These are phyloP conservation scores for Datnioides undecimradiatus DNA, from an alignment of 2,113 vertebrate species.

Conservation along the genomic window DNA sequence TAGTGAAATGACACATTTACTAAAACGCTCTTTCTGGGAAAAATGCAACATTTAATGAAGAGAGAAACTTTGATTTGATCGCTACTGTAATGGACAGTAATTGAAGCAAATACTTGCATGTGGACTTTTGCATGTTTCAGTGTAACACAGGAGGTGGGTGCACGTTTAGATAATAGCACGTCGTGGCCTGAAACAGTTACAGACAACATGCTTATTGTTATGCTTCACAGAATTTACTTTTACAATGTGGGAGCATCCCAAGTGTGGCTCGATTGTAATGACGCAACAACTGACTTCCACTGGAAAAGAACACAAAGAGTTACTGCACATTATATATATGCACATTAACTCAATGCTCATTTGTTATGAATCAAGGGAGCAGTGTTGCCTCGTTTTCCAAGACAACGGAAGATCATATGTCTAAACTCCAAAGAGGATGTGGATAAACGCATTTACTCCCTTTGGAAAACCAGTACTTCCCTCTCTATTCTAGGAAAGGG, in stretches of 20 bases:
- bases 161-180: conserved; percentile 14
- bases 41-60: conserved; percentile 31
- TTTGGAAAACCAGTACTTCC: conserved; percentile 80
- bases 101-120: conserved; percentile 8
- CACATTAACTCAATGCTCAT: conserved; percentile 26
- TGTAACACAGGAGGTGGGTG: not conserved
- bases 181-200: not conserved
- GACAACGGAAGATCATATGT: conserved; percentile 35
- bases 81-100: conserved; percentile 15
- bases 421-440: conserved; percentile 40
- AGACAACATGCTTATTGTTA: conserved; percentile 19
- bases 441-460: conserved; percentile 51
- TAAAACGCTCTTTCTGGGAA: conserved; percentile 51
- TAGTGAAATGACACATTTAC: conserved; percentile 56
- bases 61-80: conserved; percentile 25
- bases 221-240: not conserved
- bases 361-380: conserved; percentile 12
- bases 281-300: conserved; percentile 6
- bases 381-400: conserved; percentile 33
- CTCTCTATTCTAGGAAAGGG: conserved; percentile 85
- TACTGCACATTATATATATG: conserved; percentile 5
- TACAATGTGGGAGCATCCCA: not conserved
- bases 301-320: conserved; percentile 1
- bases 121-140: not conserved
- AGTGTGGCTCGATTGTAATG: not conserved